A percentile compares a stretch with the other conserved stretches of the same genome.
These are phyloP conservation scores for Drosophila albomicans DNA, from an alignment of 1,140 invertebrate genomes.

Conservation along the genomic window DNA sequence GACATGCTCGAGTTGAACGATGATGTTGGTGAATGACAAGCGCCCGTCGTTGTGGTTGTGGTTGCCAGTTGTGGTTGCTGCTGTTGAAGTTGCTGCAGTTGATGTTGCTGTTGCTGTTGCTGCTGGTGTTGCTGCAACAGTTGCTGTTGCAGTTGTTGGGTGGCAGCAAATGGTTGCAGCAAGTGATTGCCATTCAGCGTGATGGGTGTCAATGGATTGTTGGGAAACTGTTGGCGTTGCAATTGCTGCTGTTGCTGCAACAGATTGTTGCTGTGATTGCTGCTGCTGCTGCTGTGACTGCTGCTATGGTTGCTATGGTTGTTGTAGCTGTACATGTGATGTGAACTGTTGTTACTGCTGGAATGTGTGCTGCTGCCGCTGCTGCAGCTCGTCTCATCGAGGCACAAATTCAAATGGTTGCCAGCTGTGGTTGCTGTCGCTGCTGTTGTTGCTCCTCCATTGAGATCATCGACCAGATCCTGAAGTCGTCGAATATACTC, in stretches of 20 bases:
- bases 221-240: conserved; percentile 69
- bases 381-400: conserved; percentile 84
- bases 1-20: conserved; percentile 92
- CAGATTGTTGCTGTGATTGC: conserved; percentile 58
- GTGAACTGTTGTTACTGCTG: conserved; percentile 35
- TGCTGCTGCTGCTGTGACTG: conserved; percentile 56
- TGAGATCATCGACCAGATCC: conserved; percentile 90
- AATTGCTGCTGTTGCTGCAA: conserved; percentile 78
- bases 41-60: neutral
- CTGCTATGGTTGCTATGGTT: conserved; percentile 68
- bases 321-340: conserved; percentile 67
- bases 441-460: conserved; percentile 54
- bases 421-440: conserved; percentile 3
- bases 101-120: conserved; percentile 3
- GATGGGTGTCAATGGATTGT: conserved; percentile 65
- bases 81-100: conserved; percentile 11
- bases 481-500: conserved; percentile 97
- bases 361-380: conserved; percentile 16
- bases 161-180: neutral
- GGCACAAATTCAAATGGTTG: conserved; percentile 61
- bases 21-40: conserved; percentile 89
- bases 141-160: neutral
- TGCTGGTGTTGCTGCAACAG: conserved; percentile 42
- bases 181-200: conserved; percentile 56
- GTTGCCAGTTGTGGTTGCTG: neutral